Base-by-base conservation (phyloP, 2,888 invertebrate genomes). In the Carcina quercana region DNA sequence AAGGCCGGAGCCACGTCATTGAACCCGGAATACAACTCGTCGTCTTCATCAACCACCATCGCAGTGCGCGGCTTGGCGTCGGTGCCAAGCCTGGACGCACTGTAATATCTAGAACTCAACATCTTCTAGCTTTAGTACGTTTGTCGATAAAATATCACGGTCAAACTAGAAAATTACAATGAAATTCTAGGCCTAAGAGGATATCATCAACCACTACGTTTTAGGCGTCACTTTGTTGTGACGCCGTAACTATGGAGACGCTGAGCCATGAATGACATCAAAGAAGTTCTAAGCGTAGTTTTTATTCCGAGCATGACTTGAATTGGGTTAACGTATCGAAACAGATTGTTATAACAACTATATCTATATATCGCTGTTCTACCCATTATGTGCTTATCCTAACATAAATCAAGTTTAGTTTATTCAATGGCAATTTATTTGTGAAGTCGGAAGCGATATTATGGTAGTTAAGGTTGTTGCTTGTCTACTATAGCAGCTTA, bases 11-110 rank as follows among this genome's bases (percentile, higher is more conserved):
- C 85, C 43, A 88, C 88, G 14, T 90, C 89, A 53, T 91, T 89
- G 59, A 89, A 91, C 2, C 90, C 91, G 5, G 85, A 71, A 55
- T 91, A 91, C 25, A 90, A 58, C 40, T 91, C 90, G 34, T 90
- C 90, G 11, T 89, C 88, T 19, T 86, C 86, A 19, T 79, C 80
- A 5, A 78, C 57, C 3, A 75, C 59, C 43, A 71, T 60, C 0
- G 78, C 79, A 0, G 78, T 76, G 1, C 79, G 68, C 2, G 74
- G 72, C 46, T 75, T 79, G 14, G 63, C 60, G 15, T 75, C 78
- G 1, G 69, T 65, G 5, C 75, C 74, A 3, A 78, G 42, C 0
- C 78, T 64, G 1, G 79, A 76, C 10, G 70, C 70, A 37, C 70
- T 74, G 42, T 75, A 78, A 47, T 74, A 73, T n/a, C 79, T 66